Conservation (phyloP, 2,888 invertebrate genomes). For the Andrena bucephala region DNA sequence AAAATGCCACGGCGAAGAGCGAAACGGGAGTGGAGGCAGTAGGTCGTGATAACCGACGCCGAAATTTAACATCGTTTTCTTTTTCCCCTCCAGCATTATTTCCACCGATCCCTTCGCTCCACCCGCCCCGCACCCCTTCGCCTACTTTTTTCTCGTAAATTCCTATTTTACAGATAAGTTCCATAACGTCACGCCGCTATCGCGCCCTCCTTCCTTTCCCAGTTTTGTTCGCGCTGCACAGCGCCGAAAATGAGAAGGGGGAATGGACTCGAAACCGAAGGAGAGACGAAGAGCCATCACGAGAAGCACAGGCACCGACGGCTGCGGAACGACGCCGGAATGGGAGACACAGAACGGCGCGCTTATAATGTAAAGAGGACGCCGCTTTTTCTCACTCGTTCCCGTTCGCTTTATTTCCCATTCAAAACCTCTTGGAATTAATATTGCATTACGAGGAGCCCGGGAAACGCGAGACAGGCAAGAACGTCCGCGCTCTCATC, state of each 20-base stretch:
- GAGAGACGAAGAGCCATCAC: conserved; percentile 1
- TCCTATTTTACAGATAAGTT: conserved; percentile 71
- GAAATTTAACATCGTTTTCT: conserved; percentile 17
- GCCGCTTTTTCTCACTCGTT: conserved; percentile 63
- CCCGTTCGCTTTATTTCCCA: conserved; percentile 69
- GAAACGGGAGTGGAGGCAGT: background rate
- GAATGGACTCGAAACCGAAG: conserved; percentile 8
- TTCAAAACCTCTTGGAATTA: conserved; percentile 76
- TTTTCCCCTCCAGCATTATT: conserved; percentile 16
- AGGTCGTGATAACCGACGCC: conserved; percentile 21
- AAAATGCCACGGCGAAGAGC: background rate
- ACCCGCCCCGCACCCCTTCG: background rate
- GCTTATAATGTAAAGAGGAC: conserved; percentile 78
- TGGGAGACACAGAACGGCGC: conserved; percentile 40
- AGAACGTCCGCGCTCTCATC: conserved; percentile 5
- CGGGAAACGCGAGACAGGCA: background rate
- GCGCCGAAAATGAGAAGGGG: conserved; percentile 11
- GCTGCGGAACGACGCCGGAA: background rate
- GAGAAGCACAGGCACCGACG: conserved; percentile 1
- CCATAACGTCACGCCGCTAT: conserved; percentile 61
- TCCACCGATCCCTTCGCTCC: background rate
- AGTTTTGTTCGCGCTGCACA: conserved; percentile 17
- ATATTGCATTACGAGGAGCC: conserved; percentile 72
- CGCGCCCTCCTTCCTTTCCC: conserved; percentile 28
- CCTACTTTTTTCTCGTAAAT: conserved; percentile 55